Percentiles rank a stretch among this genome's conserved stretches.
Conservation (phyloP, 2,888 invertebrate genomes). For the Caenorhabditis angaria region DNA sequence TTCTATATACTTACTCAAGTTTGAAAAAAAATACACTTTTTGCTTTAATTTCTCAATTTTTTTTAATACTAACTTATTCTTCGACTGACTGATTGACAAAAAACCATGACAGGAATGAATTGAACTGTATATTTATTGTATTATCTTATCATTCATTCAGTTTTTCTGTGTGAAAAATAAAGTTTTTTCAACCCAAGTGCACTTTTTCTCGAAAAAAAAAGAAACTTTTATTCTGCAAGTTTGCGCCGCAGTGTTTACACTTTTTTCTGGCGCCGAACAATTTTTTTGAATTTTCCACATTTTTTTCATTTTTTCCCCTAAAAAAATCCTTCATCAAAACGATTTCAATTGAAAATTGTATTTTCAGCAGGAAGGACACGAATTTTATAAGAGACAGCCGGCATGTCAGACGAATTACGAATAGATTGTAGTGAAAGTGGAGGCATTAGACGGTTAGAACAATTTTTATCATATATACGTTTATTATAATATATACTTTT, state of each 20-base stretch:
- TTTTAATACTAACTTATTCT: not conserved
- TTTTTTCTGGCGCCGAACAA: not conserved
- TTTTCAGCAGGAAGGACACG: not conserved
- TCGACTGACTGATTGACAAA: not conserved
- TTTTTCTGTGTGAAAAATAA: no score
- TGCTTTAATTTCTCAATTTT: not conserved
- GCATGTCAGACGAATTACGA: not conserved
- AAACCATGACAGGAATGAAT: not conserved
- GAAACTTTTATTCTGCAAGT: not conserved
- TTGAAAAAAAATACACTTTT: not conserved
- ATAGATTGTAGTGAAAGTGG: not conserved
- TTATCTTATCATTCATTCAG: not conserved
- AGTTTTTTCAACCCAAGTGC: no score
- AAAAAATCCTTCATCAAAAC: constrained; percentile 1
- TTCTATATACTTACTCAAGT: not conserved
- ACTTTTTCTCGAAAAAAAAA: no score
- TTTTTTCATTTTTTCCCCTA: not conserved
- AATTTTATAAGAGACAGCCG: not conserved
- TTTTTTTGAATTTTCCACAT: not conserved
- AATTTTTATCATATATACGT: not conserved
- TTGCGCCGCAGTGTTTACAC: not conserved
- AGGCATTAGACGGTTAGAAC: not conserved
- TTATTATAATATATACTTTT: constrained; percentile 5
- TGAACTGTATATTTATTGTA: no score
- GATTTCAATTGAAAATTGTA: not conserved